Evolutionary conservation across 1,140 invertebrate genomes (phyloP).

Genomic region (Anadara kagoshimensis): DNA sequence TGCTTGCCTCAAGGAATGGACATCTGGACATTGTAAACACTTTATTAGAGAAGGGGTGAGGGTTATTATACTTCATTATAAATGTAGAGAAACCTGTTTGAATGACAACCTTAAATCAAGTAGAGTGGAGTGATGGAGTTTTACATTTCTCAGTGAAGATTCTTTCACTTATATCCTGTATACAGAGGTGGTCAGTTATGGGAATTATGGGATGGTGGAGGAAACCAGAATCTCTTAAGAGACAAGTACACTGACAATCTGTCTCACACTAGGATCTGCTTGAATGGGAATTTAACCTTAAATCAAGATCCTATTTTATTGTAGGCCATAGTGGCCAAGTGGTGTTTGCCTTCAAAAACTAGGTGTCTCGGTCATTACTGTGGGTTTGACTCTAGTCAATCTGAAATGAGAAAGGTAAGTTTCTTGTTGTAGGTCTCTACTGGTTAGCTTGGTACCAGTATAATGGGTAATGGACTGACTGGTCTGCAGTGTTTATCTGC

Average conservation of each 20-base stretch:
- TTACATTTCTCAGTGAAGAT: background rate
- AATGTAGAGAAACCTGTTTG: background rate
- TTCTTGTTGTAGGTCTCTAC: too few species aligned
- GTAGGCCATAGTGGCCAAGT: too few species aligned
- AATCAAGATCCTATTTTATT: too few species aligned
- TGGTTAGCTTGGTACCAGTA: too few species aligned
- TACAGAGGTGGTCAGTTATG: background rate
- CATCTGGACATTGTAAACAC: constrained; percentile 55
- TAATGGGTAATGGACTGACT: too few species aligned
- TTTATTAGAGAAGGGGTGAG: constrained; percentile 65
- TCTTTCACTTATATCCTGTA: background rate
- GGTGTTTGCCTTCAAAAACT: too few species aligned
- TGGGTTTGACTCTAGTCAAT: too few species aligned
- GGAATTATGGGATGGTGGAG: background rate
- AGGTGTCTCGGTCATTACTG: too few species aligned
- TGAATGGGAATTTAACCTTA: too few species aligned
- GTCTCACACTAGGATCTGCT: too few species aligned
- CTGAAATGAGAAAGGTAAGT: too few species aligned
- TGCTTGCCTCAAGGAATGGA: constrained; percentile 71
- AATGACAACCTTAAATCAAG: background rate
- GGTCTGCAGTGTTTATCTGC: too few species aligned
- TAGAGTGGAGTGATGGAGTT: background rate
- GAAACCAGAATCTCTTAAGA: background rate
- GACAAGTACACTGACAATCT: background rate
- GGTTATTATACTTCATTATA: background rate